phyloP scores from a whole-genome alignment of 1,140 invertebrate species.

The Caenorhabditis remanei region DNA sequence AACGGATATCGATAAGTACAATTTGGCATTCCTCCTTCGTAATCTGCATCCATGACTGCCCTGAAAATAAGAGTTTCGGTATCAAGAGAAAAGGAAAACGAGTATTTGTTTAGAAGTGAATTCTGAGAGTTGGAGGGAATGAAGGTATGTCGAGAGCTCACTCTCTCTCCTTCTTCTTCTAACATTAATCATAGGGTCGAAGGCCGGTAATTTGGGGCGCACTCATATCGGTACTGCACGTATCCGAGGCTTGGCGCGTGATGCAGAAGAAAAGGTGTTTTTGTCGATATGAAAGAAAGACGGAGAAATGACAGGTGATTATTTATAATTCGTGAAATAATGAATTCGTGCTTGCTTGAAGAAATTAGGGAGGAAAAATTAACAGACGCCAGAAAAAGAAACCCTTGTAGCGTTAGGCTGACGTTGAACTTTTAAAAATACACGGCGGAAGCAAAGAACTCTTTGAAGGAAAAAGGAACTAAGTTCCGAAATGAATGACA shows the following conservation, averaged over 20 bases:
- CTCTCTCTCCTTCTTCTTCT: not conserved
- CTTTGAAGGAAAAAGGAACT: not conserved
- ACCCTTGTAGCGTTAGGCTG: not conserved
- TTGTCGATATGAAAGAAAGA: not conserved
- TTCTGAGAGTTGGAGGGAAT: not conserved
- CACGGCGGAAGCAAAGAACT: not conserved
- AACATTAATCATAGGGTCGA: constrained; percentile 9
- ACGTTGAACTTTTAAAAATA: not conserved
- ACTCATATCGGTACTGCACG: not conserved
- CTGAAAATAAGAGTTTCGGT: constrained; percentile 21
- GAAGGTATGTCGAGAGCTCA: not conserved
- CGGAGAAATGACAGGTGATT: not conserved
- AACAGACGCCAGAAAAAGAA: not conserved
- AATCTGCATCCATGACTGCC: constrained; percentile 41
- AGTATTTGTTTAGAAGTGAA: not conserved
- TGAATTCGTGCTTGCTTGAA: not conserved
- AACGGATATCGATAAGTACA: constrained; percentile 59
- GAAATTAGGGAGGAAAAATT: not conserved
- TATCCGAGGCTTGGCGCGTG: not conserved
- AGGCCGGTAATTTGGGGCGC: constrained; percentile 1
- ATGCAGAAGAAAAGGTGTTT: constrained; percentile 4
- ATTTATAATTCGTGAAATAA: not conserved
- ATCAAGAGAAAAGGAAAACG: not conserved
- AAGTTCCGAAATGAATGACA: not conserved
- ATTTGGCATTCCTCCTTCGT: constrained; percentile 49